phyloP scores from a whole-genome alignment of 2,113 vertebrate genomes.

The Opisthocomus hoazin region DNA sequence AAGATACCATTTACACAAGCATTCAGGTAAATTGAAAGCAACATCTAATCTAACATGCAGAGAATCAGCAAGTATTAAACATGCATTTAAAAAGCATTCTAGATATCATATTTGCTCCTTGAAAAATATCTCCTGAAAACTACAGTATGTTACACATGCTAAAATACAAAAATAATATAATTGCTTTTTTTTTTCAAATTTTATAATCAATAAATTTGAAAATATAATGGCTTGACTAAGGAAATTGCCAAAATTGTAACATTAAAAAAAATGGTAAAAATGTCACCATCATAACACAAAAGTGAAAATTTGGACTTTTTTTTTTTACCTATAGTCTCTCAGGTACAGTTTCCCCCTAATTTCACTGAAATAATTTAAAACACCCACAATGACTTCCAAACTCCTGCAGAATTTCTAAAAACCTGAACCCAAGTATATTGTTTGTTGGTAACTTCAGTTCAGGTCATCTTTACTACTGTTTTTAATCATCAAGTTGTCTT shows the following conservation, averaged over 20 bases:
- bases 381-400: neutral
- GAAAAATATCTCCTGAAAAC: neutral
- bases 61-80: slow-evolving; percentile 7
- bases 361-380: neutral
- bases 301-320: neutral
- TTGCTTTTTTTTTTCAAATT: neutral
- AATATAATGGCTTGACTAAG: neutral
- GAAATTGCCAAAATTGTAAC: neutral
- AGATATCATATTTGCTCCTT: neutral
- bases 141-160: neutral
- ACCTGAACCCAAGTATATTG: neutral
- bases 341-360: neutral
- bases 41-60: neutral
- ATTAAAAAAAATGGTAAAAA: neutral
- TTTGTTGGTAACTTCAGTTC: neutral
- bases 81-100: neutral
- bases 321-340: neutral
- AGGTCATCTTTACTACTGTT: neutral
- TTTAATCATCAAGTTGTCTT: neutral
- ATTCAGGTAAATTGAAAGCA: neutral
- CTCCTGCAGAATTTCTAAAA: neutral
- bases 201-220: neutral
- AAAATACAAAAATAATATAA: neutral
- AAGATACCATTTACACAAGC: neutral
- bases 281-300: neutral